Conservation (phyloP, 2,888 invertebrate genomes). For the Mesorhabditis spiculigera region DNA sequence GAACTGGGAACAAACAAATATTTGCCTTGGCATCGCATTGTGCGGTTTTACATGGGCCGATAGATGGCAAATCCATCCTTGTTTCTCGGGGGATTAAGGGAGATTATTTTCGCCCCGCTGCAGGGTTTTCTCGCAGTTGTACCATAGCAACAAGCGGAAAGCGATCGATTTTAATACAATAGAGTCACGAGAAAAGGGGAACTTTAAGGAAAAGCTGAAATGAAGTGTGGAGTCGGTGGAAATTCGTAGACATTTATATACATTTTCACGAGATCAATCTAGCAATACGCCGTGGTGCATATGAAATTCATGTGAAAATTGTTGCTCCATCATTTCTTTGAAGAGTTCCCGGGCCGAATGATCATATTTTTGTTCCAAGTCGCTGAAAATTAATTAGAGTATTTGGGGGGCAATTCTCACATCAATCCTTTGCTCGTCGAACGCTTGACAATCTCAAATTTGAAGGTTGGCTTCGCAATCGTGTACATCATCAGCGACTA, state of each 20-base stretch:
- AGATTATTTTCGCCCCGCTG: too few relatives aligned
- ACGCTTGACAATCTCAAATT: slow-evolving; percentile 27
- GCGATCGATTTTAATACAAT: too few relatives aligned
- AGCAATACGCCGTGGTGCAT: slow-evolving; percentile 17
- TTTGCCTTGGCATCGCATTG: too few relatives aligned
- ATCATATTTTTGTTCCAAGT: slow-evolving; percentile 27
- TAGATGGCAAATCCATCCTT: too few relatives aligned
- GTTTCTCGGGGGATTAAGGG: too few relatives aligned
- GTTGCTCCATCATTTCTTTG: slow-evolving; percentile 28
- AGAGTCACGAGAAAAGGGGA: too few relatives aligned
- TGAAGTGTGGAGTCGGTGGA: too few relatives aligned
- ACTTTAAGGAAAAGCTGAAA: too few relatives aligned
- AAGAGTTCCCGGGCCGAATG: slow-evolving; percentile 21
- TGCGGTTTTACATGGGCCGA: too few relatives aligned
- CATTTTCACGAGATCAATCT: neutral
- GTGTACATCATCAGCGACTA: neutral
- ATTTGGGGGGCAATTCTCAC: slow-evolving; percentile 9
- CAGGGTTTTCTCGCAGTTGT: too few relatives aligned
- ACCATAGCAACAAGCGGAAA: too few relatives aligned
- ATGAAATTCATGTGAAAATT: slow-evolving; percentile 28
- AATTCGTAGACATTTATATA: neutral
- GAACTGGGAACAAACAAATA: too few relatives aligned
- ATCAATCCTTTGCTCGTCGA: slow-evolving; percentile 15
- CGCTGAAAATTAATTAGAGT: slow-evolving; percentile 16
- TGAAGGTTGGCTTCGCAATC: slow-evolving; percentile 26